Evolutionary conservation across 2,113 vertebrate species (phyloP).

Genomic region (Anseranas semipalmata): DNA sequence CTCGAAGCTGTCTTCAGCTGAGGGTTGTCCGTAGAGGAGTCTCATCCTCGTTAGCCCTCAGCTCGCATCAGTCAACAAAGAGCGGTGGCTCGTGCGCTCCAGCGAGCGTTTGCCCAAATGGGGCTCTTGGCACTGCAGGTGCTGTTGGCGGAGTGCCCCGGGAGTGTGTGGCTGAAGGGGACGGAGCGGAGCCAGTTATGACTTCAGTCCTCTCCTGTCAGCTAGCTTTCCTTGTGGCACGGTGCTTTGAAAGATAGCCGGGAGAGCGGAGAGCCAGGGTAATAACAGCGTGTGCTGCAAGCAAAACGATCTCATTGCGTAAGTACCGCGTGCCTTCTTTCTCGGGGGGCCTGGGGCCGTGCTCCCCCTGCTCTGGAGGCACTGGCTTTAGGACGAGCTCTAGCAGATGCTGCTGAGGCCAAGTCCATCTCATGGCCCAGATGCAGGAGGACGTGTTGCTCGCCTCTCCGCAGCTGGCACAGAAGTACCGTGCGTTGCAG

Average conservation of each 20-base stretch:
- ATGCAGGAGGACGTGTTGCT: not conserved
- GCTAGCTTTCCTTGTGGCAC: not conserved
- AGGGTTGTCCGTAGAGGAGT: not conserved
- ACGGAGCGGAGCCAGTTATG: not conserved
- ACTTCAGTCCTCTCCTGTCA: not conserved
- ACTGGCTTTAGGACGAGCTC: not conserved
- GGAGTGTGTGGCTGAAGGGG: not conserved
- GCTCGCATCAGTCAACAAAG: not conserved
- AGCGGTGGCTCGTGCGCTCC: not conserved
- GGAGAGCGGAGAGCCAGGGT: not conserved
- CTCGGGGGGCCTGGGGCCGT: not conserved
- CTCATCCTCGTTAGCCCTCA: not conserved
- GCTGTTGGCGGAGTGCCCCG: not conserved
- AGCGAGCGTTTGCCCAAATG: not conserved
- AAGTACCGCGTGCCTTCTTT: not conserved
- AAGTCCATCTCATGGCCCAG: rapidly evolving
- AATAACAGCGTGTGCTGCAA: not conserved
- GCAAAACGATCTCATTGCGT: not conserved
- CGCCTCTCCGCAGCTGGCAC: not conserved
- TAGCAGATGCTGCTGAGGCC: not conserved
- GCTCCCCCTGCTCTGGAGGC: not conserved
- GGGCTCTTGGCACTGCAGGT: not conserved
- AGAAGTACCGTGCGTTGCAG: not conserved
- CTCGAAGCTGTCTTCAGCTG: not conserved
- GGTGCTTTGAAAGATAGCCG: not conserved